A percentile compares a stretch with the other conserved stretches of the same genome.
phyloP scores from a whole-genome alignment of 2,113 vertebrate species.

The Phaethon lepturus region DNA sequence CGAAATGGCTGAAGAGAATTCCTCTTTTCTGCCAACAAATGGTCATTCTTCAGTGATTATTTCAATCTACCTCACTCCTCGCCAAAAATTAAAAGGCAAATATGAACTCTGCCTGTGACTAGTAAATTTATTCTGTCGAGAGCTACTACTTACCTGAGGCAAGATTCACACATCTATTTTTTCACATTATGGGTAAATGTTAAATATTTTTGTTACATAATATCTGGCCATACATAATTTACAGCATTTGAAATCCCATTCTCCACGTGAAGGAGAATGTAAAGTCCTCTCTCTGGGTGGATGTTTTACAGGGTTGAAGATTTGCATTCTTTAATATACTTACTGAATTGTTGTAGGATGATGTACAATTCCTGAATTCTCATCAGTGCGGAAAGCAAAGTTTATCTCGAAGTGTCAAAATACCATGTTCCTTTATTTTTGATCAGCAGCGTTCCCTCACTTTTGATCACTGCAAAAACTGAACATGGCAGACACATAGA shows the following conservation, averaged over 20 bases:
- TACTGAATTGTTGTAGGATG: neutral
- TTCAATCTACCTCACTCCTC: neutral
- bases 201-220: neutral
- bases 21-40: neutral
- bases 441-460: constrained; percentile 66
- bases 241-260: neutral
- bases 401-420: constrained; percentile 66
- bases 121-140: constrained; percentile 9
- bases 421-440: constrained; percentile 66
- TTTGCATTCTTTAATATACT: constrained; percentile 21
- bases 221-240: neutral
- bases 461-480: constrained; percentile 73
- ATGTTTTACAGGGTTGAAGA: neutral
- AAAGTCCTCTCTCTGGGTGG: neutral
- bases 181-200: neutral
- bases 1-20: constrained; percentile 6
- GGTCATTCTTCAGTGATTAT: neutral
- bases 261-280: neutral
- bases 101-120: neutral
- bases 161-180: neutral
- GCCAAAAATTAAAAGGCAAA: constrained; percentile 15
- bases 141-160: constrained; percentile 4
- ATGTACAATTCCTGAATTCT: constrained; percentile 20
- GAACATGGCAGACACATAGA: constrained; percentile 29
- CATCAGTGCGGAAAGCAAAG: constrained; percentile 11